Base-by-base conservation (phyloP, 2,888 invertebrate genomes). In the Drosophila colorata region DNA sequence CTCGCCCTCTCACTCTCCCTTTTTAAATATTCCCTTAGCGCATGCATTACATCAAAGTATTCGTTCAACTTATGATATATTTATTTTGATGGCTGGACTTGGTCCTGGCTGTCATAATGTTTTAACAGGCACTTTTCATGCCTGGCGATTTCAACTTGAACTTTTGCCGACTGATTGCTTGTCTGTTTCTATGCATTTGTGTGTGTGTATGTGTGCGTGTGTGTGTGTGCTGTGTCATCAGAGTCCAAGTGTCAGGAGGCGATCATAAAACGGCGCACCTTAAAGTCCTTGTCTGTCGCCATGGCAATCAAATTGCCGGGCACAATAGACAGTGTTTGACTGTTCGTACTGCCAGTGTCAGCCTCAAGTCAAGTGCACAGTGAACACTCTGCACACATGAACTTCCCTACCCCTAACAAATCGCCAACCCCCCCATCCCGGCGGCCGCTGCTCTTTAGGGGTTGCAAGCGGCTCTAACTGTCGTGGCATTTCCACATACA, bases 101-200 rank as follows among this genome's bases (percentile, higher is more conserved):
- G 40, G 47, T 72, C 59, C 66, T 57, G 49, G 60, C 61, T 68
- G 71, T 79, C 75, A 84, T 80, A 87, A 88, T 82, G 80, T 87
- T 88, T 88, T 78, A 87, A 84, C 76, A 82, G 69, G 68, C 84
- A 71, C 78, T 75, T 75, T 72, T 69, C 53, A 80, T 86, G 74
- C 44, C 57, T 68, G 77, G 31, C 66, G 41, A 68, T 69, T 68
- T 51, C 56, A 64, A 60, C 60, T 64, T 57, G 31, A 69, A 68
- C 60, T 69, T 47, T 31, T 63, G 14, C 64, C 77, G 74, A 79
- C 79, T 74, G 77, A 82, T 82, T 86, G 57, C 68, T 46, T 49
- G 35, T 58, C 44, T 58, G 8, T 9, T 11, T 31, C 7, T 13
- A 28, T 20, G 28, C 11, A 4, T 20, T 5, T 44, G 11, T 5